A percentile compares a stretch with the other conserved stretches of the same genome.
Conservation (phyloP, 1,140 invertebrate genomes). For the Drosophila saltans region DNA sequence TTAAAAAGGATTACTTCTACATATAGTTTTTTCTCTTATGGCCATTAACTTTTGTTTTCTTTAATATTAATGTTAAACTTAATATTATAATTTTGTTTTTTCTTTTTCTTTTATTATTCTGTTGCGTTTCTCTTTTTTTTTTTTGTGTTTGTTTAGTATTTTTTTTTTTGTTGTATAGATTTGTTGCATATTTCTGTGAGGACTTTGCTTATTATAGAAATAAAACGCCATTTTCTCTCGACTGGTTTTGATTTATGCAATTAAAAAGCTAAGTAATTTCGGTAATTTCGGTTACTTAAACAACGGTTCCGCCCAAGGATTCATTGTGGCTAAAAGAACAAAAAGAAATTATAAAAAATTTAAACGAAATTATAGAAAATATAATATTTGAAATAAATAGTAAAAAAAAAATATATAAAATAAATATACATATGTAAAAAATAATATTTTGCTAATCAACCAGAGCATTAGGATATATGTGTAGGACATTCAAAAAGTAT, state of each 20-base stretch:
- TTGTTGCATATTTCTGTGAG: slow-evolving; percentile 25
- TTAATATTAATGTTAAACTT: slow-evolving; percentile 7
- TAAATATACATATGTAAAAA: not conserved
- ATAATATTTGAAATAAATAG: slow-evolving; percentile 17
- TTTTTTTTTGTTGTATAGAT: slow-evolving; percentile 27
- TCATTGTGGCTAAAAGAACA: slow-evolving; percentile 57
- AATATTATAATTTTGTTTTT: slow-evolving; percentile 7
- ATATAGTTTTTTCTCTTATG: slow-evolving; percentile 34
- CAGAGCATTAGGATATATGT: no score
- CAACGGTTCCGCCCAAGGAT: slow-evolving; percentile 65
- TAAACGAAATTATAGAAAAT: slow-evolving; percentile 27
- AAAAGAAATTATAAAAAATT: slow-evolving; percentile 25
- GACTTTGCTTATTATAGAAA: slow-evolving; percentile 58
- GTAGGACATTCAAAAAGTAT: no score
- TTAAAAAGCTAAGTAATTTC: slow-evolving; percentile 71
- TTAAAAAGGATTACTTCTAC: slow-evolving; percentile 49
- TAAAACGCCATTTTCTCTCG: slow-evolving; percentile 19
- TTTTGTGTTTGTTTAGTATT: slow-evolving; percentile 33
- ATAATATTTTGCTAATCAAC: no score
- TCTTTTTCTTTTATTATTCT: slow-evolving; percentile 20
- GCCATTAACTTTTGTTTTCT: slow-evolving; percentile 42
- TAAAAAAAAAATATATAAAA: slow-evolving; percentile 11
- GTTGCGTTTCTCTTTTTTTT: slow-evolving; percentile 40
- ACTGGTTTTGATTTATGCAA: slow-evolving; percentile 51
- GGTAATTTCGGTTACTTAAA: slow-evolving; percentile 54